Percentiles rank a stretch among this genome's conserved stretches.
phyloP scores from a whole-genome alignment of 2,113 vertebrate species.

The Prunella fulvescens region DNA sequence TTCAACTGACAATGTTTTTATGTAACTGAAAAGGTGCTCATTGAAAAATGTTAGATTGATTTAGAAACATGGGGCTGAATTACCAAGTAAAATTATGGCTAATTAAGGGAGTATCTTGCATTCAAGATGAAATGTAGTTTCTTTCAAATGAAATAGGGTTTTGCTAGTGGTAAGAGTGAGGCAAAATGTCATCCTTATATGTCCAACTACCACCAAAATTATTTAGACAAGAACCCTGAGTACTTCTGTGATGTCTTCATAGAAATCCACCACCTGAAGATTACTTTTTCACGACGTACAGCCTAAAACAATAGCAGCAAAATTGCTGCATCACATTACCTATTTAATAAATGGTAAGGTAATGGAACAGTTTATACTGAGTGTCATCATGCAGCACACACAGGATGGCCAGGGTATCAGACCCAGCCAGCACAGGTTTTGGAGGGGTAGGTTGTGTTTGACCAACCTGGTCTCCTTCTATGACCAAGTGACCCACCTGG shows the following conservation, averaged over 20 bases:
- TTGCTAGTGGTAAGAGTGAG: not conserved
- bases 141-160: not conserved
- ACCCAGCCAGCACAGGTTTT: not conserved
- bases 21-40: not conserved
- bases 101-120: not conserved
- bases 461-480: not conserved
- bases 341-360: not conserved
- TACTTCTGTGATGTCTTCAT: not conserved
- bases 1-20: conserved; percentile 21
- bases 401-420: not conserved
- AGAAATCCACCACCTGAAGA: not conserved
- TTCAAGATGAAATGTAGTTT: not conserved
- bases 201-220: not conserved
- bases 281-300: not conserved
- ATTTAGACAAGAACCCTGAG: not conserved
- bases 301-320: not conserved
- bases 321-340: not conserved
- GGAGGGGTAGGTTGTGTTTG: not conserved
- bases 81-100: conserved; percentile 12
- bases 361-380: not conserved
- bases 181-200: not conserved
- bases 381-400: too few relatives aligned
- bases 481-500: accelerated
- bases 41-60: not conserved
- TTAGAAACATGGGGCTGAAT: not conserved